Conservation (phyloP, 2,888 invertebrate species). For the Drosophila birchii region DNA sequence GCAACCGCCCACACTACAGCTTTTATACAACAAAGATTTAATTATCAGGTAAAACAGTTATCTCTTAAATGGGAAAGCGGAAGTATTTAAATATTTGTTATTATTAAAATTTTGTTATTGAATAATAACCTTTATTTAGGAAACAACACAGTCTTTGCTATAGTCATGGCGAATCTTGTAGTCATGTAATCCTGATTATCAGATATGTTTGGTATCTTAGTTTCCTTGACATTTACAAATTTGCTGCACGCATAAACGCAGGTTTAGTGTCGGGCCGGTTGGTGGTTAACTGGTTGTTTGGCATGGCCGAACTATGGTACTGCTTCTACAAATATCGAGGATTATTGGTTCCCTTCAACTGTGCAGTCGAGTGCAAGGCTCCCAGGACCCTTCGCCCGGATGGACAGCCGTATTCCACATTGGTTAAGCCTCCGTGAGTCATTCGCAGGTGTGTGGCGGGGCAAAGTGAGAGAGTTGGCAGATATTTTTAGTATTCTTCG, state of each 20-base stretch:
- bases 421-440: slow-evolving; percentile 57
- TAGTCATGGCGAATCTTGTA: neutral
- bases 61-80: neutral
- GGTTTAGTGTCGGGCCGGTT: slow-evolving; percentile 11
- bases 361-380: slow-evolving; percentile 3
- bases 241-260: slow-evolving; percentile 11
- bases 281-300: slow-evolving; percentile 17
- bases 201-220: neutral
- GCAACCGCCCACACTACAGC: neutral
- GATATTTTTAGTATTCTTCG: slow-evolving; percentile 60
- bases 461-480: slow-evolving; percentile 35
- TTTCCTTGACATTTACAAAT: neutral
- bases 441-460: slow-evolving; percentile 43
- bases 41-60: neutral
- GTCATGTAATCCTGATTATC: no score
- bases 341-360: slow-evolving; percentile 3
- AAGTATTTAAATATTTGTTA: no score
- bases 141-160: no score
- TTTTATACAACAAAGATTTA: neutral
- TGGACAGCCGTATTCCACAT: slow-evolving; percentile 50
- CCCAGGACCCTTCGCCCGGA: slow-evolving; percentile 51
- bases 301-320: neutral
- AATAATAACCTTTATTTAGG: no score
- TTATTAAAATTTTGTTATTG: no score
- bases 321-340: neutral